A percentile compares a stretch with the other conserved stretches of the same genome.
These are phyloP conservation scores for Poliocrania exsul DNA, from an alignment of 2,797 vertebrate genomes.

Conservation along the genomic window DNA sequence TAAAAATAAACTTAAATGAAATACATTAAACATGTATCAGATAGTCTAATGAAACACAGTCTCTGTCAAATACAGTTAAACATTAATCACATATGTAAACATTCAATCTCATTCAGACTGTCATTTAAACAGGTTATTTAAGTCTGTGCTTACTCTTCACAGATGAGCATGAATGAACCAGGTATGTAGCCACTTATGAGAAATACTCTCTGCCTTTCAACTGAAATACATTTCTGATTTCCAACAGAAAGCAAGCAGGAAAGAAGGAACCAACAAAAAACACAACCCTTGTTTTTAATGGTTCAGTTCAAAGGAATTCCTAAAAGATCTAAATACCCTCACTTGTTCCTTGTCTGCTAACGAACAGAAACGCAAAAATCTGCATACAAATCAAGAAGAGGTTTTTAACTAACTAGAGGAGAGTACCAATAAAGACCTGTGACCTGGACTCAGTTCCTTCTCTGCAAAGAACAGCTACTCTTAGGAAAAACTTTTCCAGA, in stretches of 20 bases:
- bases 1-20: neutral
- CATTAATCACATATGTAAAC: neutral
- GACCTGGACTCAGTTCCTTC: neutral
- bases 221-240: neutral
- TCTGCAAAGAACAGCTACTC: neutral
- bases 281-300: neutral
- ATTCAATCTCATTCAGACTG: neutral
- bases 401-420: neutral
- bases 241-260: neutral
- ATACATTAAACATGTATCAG: neutral
- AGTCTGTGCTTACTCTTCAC: neutral
- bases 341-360: neutral
- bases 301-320: neutral
- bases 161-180: neutral
- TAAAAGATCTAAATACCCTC: neutral
- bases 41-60: neutral
- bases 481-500: neutral
- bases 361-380: neutral
- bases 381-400: neutral
- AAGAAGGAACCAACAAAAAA: neutral
- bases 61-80: neutral
- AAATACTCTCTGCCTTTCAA: neutral
- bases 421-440: neutral
- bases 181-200: neutral
- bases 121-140: neutral